Evolutionary conservation across 2,113 vertebrate genomes (phyloP).

Genomic region (Dipodomys ordii): DNA sequence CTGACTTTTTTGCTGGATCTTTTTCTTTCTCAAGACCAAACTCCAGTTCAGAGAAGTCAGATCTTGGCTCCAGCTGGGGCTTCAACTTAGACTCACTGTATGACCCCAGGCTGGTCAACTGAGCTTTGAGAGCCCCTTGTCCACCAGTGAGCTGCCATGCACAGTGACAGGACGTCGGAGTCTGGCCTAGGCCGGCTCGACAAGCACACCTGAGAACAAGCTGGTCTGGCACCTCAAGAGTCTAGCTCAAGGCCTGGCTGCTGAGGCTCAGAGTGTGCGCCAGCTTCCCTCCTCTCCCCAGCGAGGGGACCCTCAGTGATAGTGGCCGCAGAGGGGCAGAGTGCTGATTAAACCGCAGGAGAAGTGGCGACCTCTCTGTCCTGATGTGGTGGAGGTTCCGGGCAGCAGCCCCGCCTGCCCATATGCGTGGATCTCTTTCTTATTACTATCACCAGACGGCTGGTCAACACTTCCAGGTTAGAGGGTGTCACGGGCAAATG

Average conservation of each 20-base stretch:
- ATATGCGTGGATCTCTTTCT: too few relatives aligned
- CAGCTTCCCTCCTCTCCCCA: background rate
- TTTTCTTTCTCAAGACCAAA: slow-evolving; percentile 49
- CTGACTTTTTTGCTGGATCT: slow-evolving; percentile 24
- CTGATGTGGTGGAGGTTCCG: fast-evolving
- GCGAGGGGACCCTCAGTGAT: background rate
- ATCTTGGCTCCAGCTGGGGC: fast-evolving
- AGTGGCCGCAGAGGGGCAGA: fast-evolving
- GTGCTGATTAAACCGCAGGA: fast-evolving
- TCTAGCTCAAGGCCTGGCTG: background rate
- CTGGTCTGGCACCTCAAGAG: background rate
- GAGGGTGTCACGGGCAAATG: background rate
- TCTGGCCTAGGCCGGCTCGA: background rate
- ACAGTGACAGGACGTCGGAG: fast-evolving
- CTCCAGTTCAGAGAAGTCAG: background rate
- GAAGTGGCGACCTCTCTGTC: fast-evolving
- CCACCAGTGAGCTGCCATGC: background rate
- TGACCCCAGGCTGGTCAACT: background rate
- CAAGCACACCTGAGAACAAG: background rate
- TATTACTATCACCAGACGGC: background rate
- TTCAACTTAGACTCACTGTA: background rate
- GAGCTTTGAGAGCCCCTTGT: background rate
- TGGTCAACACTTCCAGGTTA: background rate
- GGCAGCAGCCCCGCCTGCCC: background rate
- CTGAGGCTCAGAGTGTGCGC: background rate